Evolutionary conservation across 2,113 vertebrate genomes (phyloP), one percentile per base, ranked within the genome.

Genomic region (Callithrix jacchus): DNA sequence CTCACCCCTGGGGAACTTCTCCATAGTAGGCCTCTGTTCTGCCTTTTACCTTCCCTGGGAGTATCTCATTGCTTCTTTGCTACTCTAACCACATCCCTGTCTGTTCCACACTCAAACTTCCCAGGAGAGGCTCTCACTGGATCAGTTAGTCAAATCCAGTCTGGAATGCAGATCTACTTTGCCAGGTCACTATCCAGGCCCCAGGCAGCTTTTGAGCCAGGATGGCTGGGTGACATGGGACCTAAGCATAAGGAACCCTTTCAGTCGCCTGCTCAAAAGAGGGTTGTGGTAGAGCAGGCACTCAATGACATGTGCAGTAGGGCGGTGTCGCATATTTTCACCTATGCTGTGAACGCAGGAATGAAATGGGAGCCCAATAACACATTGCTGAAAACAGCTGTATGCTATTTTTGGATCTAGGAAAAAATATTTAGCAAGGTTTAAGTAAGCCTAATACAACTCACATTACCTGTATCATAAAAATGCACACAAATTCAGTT

Each of bases 361-460:
- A 71, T 87, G 80, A 97, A 95, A 93, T 54, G 32, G 54, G 73
- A 96, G n/a, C 64, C 68, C 70, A 84, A 54, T 35, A 87, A 82
- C 84, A 91, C 37, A 87, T 35, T 81, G 66, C n/a, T 91, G n/a
- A 76, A 94, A 96, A 96, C 74, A 95, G 76, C 81, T 92, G 5
- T 68, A 80, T 37, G 80, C 32, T 49, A 81, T 77, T 93, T 96
- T 85, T 64, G 68, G 66, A 74, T 49, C 9, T 45, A 90, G 68
- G 77, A 92, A 95, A 61, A 95, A 94, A 82, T 80, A 87, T 56
- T 94, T 81, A 76, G 40, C 61, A 93, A 89, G 85, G 71, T n/a
- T 96, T 96, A 95, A 84, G 87, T 76, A 42, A 95, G 68, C 40
- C 45, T 54, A 96, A 90, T 37, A 96, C 87, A 97, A 95, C 27